phyloP scores from a whole-genome alignment of 1,140 invertebrate genomes.

The Hesperophylax magnus region DNA sequence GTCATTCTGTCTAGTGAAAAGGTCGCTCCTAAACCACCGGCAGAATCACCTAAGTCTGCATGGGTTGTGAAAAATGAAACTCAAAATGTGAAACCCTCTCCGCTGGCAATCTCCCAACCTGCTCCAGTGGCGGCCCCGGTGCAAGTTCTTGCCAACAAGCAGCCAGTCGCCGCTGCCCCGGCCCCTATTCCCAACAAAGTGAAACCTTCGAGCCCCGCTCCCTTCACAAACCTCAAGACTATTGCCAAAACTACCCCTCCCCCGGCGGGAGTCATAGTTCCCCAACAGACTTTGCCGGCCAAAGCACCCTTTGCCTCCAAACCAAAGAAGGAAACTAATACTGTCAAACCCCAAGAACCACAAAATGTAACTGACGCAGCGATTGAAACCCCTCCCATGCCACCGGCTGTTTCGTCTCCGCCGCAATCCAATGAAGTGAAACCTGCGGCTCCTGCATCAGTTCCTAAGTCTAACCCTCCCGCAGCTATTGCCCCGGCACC shows the following conservation, averaged over 20 bases:
- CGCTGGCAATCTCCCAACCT: conserved; percentile 10
- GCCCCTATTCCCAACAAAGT: conserved; percentile 8
- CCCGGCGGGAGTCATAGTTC: conserved; percentile 65
- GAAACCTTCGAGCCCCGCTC: conserved; percentile 59
- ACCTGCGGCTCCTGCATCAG: conserved; percentile 62
- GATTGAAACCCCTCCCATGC: conserved; percentile 59
- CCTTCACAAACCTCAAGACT: conserved; percentile 47
- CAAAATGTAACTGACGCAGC: conserved; percentile 59
- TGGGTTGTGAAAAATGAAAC: conserved; percentile 61
- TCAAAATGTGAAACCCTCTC: background rate
- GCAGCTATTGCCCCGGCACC: conserved; percentile 35
- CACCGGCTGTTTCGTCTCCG: conserved; percentile 64
- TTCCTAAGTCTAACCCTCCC: conserved; percentile 57
- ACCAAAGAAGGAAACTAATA: conserved; percentile 64
- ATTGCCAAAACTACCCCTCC: conserved; percentile 53
- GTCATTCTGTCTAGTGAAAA: conserved; percentile 59
- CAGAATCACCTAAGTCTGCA: conserved; percentile 62
- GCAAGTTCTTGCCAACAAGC: conserved; percentile 58
- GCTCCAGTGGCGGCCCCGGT: conserved; percentile 54
- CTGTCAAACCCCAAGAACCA: conserved; percentile 59
- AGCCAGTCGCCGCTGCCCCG: conserved; percentile 53
- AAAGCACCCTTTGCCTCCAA: conserved; percentile 68
- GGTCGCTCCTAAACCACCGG: conserved; percentile 61
- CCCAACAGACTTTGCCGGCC: conserved; percentile 64
- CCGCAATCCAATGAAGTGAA: conserved; percentile 66